Conservation (phyloP, 2,797 vertebrate species). For the Sciurus carolinensis region DNA sequence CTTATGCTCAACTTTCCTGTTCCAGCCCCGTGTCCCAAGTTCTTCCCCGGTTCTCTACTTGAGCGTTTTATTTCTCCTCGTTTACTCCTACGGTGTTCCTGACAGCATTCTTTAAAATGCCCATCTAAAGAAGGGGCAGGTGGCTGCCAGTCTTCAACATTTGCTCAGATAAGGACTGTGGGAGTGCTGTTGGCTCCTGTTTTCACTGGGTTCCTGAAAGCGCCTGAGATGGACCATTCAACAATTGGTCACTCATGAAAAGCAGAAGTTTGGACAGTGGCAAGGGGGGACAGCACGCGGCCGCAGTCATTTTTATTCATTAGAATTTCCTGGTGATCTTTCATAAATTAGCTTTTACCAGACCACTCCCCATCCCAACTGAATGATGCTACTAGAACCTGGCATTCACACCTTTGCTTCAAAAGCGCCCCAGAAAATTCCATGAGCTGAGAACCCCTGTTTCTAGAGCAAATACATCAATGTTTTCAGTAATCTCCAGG, state of each 20-base stretch:
- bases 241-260: not conserved
- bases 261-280: not conserved
- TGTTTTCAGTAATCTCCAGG: not conserved
- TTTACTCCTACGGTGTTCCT: not conserved
- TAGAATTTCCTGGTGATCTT: not conserved
- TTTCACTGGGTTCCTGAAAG: not conserved
- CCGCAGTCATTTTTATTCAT: not conserved
- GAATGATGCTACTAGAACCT: not conserved
- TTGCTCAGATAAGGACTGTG: not conserved
- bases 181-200: not conserved
- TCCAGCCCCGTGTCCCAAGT: not conserved
- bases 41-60: not conserved
- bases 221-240: not conserved
- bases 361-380: not conserved
- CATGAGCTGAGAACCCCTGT: not conserved
- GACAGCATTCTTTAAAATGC: not conserved
- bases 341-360: not conserved
- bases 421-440: not conserved
- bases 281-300: not conserved
- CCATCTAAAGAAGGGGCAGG: not conserved
- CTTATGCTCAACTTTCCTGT: not conserved
- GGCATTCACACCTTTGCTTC: not conserved
- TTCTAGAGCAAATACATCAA: not conserved
- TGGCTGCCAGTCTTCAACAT: not conserved
- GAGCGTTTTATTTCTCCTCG: not conserved